These are phyloP conservation scores for Pangasianodon hypophthalmus DNA, from an alignment of 2,113 vertebrate species.

Conservation along the genomic window DNA sequence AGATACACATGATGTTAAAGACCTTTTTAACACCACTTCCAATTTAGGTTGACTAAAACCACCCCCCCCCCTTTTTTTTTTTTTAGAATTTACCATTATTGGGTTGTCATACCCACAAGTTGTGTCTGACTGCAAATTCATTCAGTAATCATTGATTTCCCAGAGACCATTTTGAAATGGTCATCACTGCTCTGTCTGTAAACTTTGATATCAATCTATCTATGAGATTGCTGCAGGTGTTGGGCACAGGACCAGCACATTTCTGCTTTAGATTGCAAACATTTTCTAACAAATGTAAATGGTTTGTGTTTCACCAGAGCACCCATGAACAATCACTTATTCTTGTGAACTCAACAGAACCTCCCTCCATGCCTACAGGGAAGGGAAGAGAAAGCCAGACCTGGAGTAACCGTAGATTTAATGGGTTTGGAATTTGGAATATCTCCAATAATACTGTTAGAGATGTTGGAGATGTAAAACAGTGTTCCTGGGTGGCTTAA, in stretches of 20 bases:
- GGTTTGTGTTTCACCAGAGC: conserved; percentile 35
- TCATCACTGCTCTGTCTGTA: neutral
- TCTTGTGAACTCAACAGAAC: conserved; percentile 23
- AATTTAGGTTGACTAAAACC: conserved; percentile 19
- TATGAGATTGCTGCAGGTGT: conserved; percentile 54
- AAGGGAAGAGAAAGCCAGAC: conserved; percentile 6
- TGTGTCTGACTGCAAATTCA: neutral
- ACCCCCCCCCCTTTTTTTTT: neutral
- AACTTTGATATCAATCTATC: neutral
- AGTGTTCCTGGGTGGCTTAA: conserved; percentile 44
- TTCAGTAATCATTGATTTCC: neutral
- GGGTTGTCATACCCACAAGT: neutral
- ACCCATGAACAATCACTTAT: conserved; percentile 27
- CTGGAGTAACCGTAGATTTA: conserved; percentile 39
- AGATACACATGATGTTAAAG: conserved; percentile 11
- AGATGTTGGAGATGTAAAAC: conserved; percentile 36
- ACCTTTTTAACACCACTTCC: neutral
- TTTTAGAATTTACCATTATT: neutral
- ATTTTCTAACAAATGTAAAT: conserved; percentile 50
- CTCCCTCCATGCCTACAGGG: neutral
- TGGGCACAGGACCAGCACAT: conserved; percentile 33
- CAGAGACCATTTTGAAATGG: neutral
- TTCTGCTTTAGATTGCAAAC: conserved; percentile 38
- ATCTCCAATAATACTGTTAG: conserved; percentile 29
- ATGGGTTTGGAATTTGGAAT: conserved; percentile 37